Conservation (phyloP, 1,140 invertebrate species). For the Cotesia glomerata region DNA sequence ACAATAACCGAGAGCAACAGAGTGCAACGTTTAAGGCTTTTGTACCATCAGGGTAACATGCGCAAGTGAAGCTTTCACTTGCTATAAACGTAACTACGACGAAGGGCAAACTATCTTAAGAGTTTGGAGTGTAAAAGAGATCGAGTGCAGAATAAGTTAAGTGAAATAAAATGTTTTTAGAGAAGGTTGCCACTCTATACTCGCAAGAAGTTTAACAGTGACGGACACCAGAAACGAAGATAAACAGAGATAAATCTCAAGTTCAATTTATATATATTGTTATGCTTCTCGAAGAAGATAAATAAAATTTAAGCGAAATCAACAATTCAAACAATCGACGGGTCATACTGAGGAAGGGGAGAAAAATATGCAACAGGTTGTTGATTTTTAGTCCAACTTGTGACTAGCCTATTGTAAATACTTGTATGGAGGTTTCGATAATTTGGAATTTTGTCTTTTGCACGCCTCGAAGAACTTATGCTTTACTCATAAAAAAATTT, state of each 20-base stretch:
- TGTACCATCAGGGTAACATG: constrained; percentile 59
- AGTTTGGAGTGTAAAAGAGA: constrained; percentile 1
- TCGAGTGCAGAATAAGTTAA: constrained; percentile 6
- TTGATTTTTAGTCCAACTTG: constrained; percentile 25
- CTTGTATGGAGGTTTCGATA: too few relatives aligned
- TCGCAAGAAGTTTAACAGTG: too few relatives aligned
- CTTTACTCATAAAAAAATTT: too few relatives aligned
- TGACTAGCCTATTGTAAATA: too few relatives aligned
- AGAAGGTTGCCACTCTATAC: constrained; percentile 1
- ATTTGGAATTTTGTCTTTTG: too few relatives aligned
- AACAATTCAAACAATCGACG: too few relatives aligned
- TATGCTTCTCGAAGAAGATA: not conserved
- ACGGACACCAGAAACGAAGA: not conserved
- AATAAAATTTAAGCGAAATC: too few relatives aligned
- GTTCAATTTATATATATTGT: too few relatives aligned
- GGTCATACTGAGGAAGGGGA: constrained; percentile 10
- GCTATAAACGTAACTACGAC: constrained; percentile 6
- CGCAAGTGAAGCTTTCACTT: constrained; percentile 27
- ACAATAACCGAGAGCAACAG: constrained; percentile 55
- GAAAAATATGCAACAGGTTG: constrained; percentile 31
- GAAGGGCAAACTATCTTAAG: constrained; percentile 17
- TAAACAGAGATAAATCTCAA: constrained; percentile 1
- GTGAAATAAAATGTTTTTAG: not conserved
- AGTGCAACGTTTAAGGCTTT: constrained; percentile 59
- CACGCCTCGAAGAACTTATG: too few relatives aligned